Evolutionary conservation across 2,888 invertebrate genomes (phyloP).

Genomic region (Galerucella calmariensis): DNA sequence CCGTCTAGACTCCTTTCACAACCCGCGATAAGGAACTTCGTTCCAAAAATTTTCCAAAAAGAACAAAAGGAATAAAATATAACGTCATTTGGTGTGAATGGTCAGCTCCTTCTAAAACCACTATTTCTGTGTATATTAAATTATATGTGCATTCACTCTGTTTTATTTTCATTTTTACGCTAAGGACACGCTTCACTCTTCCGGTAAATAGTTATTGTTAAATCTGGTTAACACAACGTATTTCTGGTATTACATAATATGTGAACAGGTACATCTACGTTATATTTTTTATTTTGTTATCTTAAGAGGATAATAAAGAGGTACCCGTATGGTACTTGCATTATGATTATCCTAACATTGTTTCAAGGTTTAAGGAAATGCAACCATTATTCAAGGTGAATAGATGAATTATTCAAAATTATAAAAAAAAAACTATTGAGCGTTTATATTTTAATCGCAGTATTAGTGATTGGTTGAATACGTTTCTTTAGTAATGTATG

Average conservation of each 20-base stretch:
- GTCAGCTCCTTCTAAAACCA: too few relatives aligned
- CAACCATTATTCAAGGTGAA: slow-evolving; percentile 27
- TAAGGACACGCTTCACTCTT: neutral
- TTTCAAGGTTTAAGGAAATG: slow-evolving; percentile 34
- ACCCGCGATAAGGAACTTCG: too few relatives aligned
- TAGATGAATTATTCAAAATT: slow-evolving; percentile 29
- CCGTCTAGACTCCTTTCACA: too few relatives aligned
- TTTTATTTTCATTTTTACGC: neutral
- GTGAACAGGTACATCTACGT: slow-evolving; percentile 5
- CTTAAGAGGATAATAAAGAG: slow-evolving; percentile 16
- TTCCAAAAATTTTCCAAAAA: too few relatives aligned
- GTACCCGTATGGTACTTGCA: slow-evolving; percentile 29
- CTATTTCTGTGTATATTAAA: too few relatives aligned
- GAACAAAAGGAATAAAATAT: too few relatives aligned
- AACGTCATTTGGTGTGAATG: too few relatives aligned
- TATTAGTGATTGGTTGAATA: neutral
- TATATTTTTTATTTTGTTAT: slow-evolving; percentile 16
- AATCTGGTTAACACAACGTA: neutral
- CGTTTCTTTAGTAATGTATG: neutral
- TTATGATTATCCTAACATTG: slow-evolving; percentile 27
- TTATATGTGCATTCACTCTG: neutral
- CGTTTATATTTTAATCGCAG: neutral
- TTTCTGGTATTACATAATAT: slow-evolving; percentile 10
- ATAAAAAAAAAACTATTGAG: slow-evolving; percentile 13
- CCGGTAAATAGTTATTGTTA: neutral